Base-by-base conservation (phyloP, 2,113 vertebrate species). In the Pachyramphus minor region DNA sequence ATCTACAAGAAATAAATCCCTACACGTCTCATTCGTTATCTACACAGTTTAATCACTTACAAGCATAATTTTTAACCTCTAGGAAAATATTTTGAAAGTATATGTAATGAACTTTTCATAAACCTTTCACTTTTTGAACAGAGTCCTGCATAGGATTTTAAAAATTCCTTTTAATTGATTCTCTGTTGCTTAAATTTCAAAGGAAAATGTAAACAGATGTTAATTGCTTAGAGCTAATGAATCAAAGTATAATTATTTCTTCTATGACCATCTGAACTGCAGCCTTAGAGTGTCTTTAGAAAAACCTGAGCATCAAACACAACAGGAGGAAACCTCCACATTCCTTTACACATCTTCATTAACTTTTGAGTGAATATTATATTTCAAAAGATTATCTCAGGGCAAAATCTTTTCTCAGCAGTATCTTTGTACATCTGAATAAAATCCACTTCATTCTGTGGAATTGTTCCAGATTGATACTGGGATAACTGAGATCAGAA, bases 61-160 rank as follows among this genome's bases (percentile, higher is more conserved):
- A 94, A 97, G 94, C 97, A 77, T 64, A 66, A 66, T 58, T 95
- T 96, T 94, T 92, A 96, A 93, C 69, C 81, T 92, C 95, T 94
- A 96, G 95, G 89, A 97, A 95, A 93, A 97, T 69, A 95, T 73
- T 94, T 71, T 91, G 81, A 87, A 95, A 89, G 28, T 79, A 58
- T 52, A 74, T 8, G 22, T 58, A 52, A 75, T 56, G 58, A 90
- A 74, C 23, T 41, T 84, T 12, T 76, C 85, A 93, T 69, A 91
- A 87, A 79, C 53, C 91, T 96, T 95, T 84, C 64, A 79, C 52
- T 75, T 91, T 90, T 92, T 39, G 49, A 89, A 86, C 49, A 84
- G 30, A 93, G 50, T 37, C 58, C 24, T 55, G 37, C 14, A 16
- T 19, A 88, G 35, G 53, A 93, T 52, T 88, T 69, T 8, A 14